Evolutionary conservation across 2,888 invertebrate species (phyloP), one percentile per base, ranked within the genome.

Genomic region (Melanostoma mellinum): DNA sequence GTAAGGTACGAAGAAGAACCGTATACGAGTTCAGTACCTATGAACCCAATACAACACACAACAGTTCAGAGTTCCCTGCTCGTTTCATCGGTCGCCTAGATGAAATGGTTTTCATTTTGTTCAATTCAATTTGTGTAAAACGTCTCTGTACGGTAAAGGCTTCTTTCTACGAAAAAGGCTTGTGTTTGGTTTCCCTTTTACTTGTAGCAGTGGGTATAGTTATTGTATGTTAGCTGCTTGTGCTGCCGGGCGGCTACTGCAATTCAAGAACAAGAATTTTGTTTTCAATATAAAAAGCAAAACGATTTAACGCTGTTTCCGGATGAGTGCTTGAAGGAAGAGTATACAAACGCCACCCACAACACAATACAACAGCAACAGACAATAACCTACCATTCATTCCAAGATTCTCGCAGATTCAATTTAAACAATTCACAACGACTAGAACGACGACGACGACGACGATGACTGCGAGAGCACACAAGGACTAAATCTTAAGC

Each of bases 81-180:
- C 10, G 52, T 74, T 73, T 63, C 48, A 63, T 40, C 52, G 48
- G 67, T 75, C 42, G 56, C 67, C 36, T 55, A 44, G 68, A 56
- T 63, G 74, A 69, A 79, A 74, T 63, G 61, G 48, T 74, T 74
- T 74, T 63, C 68, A 74, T 74, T 80, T 80, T 74, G 68, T 74
- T 80, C 50, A 80, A 80, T 74, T 80, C 74, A 80, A 63, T 74
- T 74, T 80, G 74, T 79, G 53, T 79, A 72, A 67, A 79, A 61
- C 61, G 55, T 80, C 46, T 79, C 74, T 67, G 73, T 52, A 55
- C 46, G 6, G 67, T 53, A 73, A 67, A 67, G 53, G 60, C 52
- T 53, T 30, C 63, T 36, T 48, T 8, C 38, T 5, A 2, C 32
- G 4, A 58, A 60, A 42, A 60, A 60, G 48, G 48, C n/a, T 63